Percentiles rank a stretch among this genome's conserved stretches.
phyloP scores from a whole-genome alignment of 2,113 vertebrate species.

The Lichenostomus cassidix region DNA sequence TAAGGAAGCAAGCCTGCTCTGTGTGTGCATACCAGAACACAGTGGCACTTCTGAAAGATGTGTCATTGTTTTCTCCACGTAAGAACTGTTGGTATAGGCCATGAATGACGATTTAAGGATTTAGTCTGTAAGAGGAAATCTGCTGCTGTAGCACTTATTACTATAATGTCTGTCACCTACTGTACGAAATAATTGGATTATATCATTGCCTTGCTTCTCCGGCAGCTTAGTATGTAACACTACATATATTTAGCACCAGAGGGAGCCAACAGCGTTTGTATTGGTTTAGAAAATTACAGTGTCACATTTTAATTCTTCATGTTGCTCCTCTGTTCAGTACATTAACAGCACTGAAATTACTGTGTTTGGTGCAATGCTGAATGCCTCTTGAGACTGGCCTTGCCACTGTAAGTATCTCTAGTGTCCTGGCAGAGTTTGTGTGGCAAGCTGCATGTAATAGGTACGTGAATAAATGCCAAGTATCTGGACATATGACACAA shows the following conservation, averaged over 20 bases:
- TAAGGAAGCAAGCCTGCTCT: neutral
- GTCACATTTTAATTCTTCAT: neutral
- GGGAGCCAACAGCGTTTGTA: conserved; percentile 41
- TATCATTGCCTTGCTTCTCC: neutral
- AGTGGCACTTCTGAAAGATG: neutral
- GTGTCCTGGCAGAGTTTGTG: neutral
- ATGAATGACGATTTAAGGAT: neutral
- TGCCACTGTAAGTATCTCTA: neutral
- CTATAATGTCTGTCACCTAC: neutral
- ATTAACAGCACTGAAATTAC: neutral
- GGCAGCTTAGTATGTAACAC: neutral
- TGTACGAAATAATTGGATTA: neutral
- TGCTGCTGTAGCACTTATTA: neutral
- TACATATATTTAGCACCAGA: conserved; percentile 29
- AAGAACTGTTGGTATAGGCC: neutral
- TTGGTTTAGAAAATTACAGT: neutral
- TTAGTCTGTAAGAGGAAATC: neutral
- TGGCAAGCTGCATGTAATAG: neutral
- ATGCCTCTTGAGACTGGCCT: neutral
- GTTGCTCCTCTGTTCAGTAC: neutral
- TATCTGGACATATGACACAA: conserved; percentile 46
- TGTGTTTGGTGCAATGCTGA: neutral
- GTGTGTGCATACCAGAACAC: neutral
- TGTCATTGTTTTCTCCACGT: neutral
- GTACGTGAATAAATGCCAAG: conserved; percentile 29